These are phyloP conservation scores for Tursiops truncatus DNA, from an alignment of 2,113 vertebrate species.

Conservation along the genomic window DNA sequence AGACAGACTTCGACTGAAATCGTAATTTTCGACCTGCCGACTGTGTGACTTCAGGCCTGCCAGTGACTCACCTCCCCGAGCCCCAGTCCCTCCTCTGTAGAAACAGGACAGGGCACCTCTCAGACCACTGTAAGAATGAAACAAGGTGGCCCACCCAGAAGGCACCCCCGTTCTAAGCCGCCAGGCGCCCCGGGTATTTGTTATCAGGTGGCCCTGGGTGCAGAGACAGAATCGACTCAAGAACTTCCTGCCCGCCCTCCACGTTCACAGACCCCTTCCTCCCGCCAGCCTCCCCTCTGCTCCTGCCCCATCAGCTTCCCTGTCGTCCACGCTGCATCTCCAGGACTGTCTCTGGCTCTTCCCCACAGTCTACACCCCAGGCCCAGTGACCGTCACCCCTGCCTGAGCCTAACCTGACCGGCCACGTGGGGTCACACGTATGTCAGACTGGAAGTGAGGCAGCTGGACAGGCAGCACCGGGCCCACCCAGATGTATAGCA, in stretches of 20 bases:
- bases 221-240: not conserved
- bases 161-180: not conserved
- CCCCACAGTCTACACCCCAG: fast-evolving
- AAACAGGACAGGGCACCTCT: not conserved
- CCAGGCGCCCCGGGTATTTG: not conserved
- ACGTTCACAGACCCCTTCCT: not conserved
- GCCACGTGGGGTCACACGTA: fast-evolving
- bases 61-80: not conserved
- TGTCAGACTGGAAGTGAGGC: not conserved
- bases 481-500: not conserved
- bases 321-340: too few relatives aligned
- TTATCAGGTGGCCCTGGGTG: not conserved
- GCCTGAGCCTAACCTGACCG: not conserved
- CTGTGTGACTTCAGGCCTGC: too few relatives aligned
- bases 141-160: not conserved
- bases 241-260: fast-evolving
- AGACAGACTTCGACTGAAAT: not conserved
- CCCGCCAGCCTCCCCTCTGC: not conserved
- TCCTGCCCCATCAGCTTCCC: not conserved
- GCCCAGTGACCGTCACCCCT: not conserved
- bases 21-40: too few relatives aligned
- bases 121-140: fast-evolving
- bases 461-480: not conserved
- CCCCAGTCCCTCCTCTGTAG: not conserved
- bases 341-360: not conserved